These are phyloP conservation scores for Crotophaga sulcirostris DNA, from an alignment of 2,113 vertebrate genomes.

Conservation along the genomic window DNA sequence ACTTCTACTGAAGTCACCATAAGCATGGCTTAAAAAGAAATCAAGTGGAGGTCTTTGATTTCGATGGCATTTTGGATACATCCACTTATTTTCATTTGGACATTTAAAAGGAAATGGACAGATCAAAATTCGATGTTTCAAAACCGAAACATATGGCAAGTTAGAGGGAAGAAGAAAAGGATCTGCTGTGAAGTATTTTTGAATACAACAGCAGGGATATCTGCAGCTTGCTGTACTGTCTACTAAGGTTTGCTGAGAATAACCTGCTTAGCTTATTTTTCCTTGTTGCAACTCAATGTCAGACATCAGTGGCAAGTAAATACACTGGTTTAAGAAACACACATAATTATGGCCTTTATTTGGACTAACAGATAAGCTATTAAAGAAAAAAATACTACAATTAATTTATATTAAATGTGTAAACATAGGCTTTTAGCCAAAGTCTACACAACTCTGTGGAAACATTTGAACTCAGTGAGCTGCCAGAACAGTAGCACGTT, in stretches of 20 bases:
- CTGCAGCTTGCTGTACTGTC: background rate
- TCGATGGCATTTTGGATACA: background rate
- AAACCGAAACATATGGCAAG: slow-evolving; percentile 9
- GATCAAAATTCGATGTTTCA: background rate
- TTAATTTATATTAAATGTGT: slow-evolving; percentile 54
- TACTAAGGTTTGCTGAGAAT: slow-evolving; percentile 27
- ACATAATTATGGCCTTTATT: slow-evolving; percentile 54
- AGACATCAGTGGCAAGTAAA: slow-evolving; percentile 37
- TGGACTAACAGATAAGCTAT: slow-evolving; percentile 59
- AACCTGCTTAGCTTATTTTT: background rate
- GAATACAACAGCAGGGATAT: background rate
- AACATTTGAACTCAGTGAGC: background rate
- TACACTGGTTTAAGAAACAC: slow-evolving; percentile 9
- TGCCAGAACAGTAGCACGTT: background rate
- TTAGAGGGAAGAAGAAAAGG: background rate
- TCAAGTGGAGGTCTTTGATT: background rate
- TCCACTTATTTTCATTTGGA: background rate
- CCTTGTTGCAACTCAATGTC: slow-evolving; percentile 19
- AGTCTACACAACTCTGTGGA: background rate
- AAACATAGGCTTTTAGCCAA: slow-evolving; percentile 4
- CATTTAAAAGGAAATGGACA: background rate
- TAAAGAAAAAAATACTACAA: slow-evolving; percentile 41
- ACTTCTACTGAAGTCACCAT: background rate
- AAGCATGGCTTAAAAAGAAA: background rate
- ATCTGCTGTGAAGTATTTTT: background rate